Evolutionary conservation across 2,888 invertebrate species (phyloP), one percentile per base, ranked within the genome.

Genomic region (Congeria kusceri): DNA sequence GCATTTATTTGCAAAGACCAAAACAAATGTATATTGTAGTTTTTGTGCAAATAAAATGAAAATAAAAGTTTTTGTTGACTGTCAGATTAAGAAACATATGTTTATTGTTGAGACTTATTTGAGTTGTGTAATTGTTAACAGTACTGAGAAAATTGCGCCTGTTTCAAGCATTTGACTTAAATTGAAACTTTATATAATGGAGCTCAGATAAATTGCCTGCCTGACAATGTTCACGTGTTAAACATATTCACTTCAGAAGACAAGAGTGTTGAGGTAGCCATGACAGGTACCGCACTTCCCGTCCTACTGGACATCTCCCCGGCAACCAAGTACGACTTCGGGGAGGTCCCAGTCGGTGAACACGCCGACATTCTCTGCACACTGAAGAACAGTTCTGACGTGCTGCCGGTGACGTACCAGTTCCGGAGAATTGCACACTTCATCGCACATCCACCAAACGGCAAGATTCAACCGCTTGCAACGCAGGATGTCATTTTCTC

Each of bases 261-360:
- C 47, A 80, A 78, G 7, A 86, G 84, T 73, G 85, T 91, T 20
- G 93, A 93, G 83, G 85, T 93, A n/a, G 93, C 93, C 0, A 79
- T 93, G 80, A 92, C 92, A 7, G 93, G 91, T n/a, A 93, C 93
- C 53, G 93, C 93, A 0, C 83, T 93, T 27, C 93, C 93, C 5
- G 93, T 93, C 2, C 77, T 92, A 28, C 72, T 93, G 47, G 83
- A 86, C 53, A 87, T 93, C 13, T 88, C 88, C 7, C 92, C 93
- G 9, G 83, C 88, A n/a, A 81, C 82, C 27, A 89, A 87, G 64
- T 90, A 89, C 73, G 91, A 93, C 77, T 93, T 93, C 81, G 93
- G 92, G 5, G 88, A 90, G 79, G 92, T 92, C 74, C 88, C 87
- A 9, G 91, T 93, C 0, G 92, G 91, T 0, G 91, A 92, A 70